phyloP scores from a whole-genome alignment of 1,140 invertebrate species.

The Meteorus sp. region DNA sequence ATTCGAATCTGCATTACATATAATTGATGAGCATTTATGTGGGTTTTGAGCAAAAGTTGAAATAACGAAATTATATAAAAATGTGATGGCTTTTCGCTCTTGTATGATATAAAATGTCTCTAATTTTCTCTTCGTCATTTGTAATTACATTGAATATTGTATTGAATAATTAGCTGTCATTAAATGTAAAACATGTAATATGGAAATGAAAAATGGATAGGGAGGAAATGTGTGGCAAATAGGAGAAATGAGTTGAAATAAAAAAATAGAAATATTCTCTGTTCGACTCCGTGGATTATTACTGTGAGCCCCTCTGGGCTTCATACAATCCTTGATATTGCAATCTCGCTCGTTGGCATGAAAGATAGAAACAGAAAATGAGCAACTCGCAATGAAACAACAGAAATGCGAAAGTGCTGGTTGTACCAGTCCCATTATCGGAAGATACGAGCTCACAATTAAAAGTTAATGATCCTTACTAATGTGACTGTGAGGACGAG shows the following conservation, averaged over 20 bases:
- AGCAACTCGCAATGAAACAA: too few species aligned
- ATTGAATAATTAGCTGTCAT: too few species aligned
- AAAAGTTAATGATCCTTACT: constrained; percentile 33
- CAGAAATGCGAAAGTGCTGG: too few species aligned
- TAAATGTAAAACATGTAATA: too few species aligned
- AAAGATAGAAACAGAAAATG: not conserved
- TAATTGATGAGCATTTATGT: too few species aligned
- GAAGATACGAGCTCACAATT: constrained; percentile 31
- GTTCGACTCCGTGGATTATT: constrained; percentile 25
- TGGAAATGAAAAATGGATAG: constrained; percentile 9
- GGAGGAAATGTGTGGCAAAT: not conserved
- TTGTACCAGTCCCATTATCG: constrained; percentile 29
- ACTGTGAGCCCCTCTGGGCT: constrained; percentile 12
- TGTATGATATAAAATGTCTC: too few species aligned
- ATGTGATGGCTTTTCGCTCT: too few species aligned
- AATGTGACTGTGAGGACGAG: not conserved
- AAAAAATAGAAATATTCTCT: constrained; percentile 21
- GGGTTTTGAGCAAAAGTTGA: too few species aligned
- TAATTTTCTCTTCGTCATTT: too few species aligned
- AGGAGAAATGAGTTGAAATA: constrained; percentile 4
- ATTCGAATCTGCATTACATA: too few species aligned
- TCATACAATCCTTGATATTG: constrained; percentile 17
- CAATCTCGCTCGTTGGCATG: constrained; percentile 15
- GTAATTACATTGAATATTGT: too few species aligned
- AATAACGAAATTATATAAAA: too few species aligned